Conservation (phyloP, 1,140 invertebrate genomes). For the Pemphigus obesinymphae region DNA sequence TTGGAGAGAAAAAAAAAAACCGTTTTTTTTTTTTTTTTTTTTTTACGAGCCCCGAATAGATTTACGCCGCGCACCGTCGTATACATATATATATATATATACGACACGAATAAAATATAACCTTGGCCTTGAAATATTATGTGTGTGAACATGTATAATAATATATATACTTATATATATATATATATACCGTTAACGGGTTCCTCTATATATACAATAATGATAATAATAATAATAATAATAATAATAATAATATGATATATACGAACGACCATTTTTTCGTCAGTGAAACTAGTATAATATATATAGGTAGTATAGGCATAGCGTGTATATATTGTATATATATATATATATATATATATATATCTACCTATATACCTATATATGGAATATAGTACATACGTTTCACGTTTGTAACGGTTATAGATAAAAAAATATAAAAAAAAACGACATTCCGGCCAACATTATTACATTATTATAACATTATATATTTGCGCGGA, state of each 20-base stretch:
- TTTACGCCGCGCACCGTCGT: not conserved
- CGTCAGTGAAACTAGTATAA: too few relatives aligned
- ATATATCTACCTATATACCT: not conserved
- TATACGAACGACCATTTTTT: not conserved
- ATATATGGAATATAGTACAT: too few relatives aligned
- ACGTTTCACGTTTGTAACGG: not conserved
- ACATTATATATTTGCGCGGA: not conserved
- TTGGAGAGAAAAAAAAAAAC: not conserved
- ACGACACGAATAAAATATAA: not conserved
- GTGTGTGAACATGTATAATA: not conserved
- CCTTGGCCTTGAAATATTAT: constrained; percentile 18
- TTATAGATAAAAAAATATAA: not conserved
- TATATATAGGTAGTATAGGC: too few relatives aligned
- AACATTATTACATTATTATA: not conserved
- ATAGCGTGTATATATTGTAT: too few relatives aligned
- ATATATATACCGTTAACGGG: not conserved
- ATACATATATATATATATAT: not conserved
- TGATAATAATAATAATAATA: too few relatives aligned
- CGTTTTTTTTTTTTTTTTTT: too few relatives aligned
- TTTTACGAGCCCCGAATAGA: not conserved
- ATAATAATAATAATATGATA: not conserved
- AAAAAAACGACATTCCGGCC: not conserved
- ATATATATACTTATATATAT: too few relatives aligned
- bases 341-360: too few relatives aligned
- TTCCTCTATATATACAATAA: not conserved